A percentile compares a stretch with the other conserved stretches of the same genome.
Conservation (phyloP, 2,113 vertebrate genomes). For the Leucoraja erinaceus region DNA sequence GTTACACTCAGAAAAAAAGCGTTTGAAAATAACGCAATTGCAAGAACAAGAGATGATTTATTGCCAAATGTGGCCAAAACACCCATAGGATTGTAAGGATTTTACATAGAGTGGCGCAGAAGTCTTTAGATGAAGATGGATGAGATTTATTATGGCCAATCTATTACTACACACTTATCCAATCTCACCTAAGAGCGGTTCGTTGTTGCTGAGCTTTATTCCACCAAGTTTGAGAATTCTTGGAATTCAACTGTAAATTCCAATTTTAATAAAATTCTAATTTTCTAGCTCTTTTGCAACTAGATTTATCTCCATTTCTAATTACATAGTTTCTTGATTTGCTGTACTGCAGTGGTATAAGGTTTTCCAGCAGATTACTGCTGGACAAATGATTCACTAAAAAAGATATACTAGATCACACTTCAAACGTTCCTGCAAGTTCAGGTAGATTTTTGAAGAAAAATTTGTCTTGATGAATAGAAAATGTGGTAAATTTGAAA, state of each 20-base stretch:
- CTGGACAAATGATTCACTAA: neutral
- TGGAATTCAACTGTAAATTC: neutral
- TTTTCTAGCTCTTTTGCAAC: neutral
- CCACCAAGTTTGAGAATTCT: neutral
- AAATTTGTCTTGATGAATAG: neutral
- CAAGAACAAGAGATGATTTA: neutral
- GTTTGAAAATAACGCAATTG: neutral
- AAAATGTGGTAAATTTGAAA: neutral
- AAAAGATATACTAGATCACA: neutral
- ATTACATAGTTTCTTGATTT: neutral
- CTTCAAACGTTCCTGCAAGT: neutral
- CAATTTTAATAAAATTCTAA: no score
- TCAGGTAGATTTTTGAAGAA: neutral
- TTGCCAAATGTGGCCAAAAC: neutral
- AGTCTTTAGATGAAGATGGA: neutral
- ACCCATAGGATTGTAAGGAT: neutral
- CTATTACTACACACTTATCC: neutral
- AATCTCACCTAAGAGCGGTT: neutral
- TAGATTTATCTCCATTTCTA: neutral
- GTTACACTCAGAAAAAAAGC: neutral
- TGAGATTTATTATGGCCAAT: neutral
- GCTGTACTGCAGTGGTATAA: neutral
- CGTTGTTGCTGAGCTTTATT: neutral
- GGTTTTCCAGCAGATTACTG: neutral
- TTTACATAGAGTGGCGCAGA: neutral